Base-by-base conservation (phyloP, 1,140 invertebrate species). In the Galendromus occidentalis region DNA sequence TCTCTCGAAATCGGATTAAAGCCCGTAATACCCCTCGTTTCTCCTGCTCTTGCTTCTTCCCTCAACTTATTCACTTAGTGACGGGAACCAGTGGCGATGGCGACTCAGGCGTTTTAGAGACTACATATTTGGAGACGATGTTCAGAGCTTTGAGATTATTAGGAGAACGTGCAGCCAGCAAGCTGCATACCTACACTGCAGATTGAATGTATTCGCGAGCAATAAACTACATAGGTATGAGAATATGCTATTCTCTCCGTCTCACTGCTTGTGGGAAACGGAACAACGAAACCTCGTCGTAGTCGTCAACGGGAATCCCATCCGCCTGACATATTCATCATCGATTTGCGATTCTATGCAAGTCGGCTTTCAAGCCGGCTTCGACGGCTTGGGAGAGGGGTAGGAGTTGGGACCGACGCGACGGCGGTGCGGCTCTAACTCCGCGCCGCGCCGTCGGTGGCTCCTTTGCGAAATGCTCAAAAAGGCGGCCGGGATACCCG, bases 61-160 rank as follows among this genome's bases (percentile, higher is more conserved):
- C 33, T 39, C 33, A 39, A 39, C 9, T 39, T 9, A 39, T 9
- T 39, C 33, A 9, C 33, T 6, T 4, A 4, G 33, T 6, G 33
- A 22, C 45, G 22, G 25, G 25, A 22, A 59, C 51, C 51, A 59
- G 51, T 25, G 22, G 20, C 51, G 51, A 59, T 25, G 51, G 51
- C 22, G 51, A 59, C 51, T 59, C 51, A 59, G 51, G 51, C 51
- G 51, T 59, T 59, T 59, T 59, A 59, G 51, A 59, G 51, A 59
- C 51, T 59, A 59, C 51, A 59, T 59, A 59, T 59, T 59, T 59
- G 22, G 25, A 9, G 33, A 59, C 14, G 25, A 59, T 59, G 33
- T 59, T 59, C 25, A 59, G 22, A 59, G 22, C 14, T 47, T 47
- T 9, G 33, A 39, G 33, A 39, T 39, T 39, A 4, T 4, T 39